phyloP scores from a whole-genome alignment of 2,888 invertebrate genomes.

The Acrobasis suavella region DNA sequence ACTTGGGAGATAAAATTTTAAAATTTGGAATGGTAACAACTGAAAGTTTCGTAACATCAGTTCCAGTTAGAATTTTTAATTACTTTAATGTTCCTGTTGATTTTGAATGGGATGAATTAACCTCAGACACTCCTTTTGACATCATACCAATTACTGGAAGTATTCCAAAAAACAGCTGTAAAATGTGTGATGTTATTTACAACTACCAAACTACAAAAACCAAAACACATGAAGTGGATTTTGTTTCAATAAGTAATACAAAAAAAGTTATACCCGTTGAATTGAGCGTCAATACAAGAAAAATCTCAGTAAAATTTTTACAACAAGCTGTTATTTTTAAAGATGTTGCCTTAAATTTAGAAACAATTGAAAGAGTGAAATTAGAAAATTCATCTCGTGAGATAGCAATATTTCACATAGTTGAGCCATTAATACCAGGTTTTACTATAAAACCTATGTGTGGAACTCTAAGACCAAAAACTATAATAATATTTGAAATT shows the following conservation, averaged over 20 bases:
- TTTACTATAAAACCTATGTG: constrained; percentile 74
- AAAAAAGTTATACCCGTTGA: constrained; percentile 54
- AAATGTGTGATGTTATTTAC: constrained; percentile 64
- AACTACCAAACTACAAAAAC: constrained; percentile 61
- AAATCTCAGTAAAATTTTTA: constrained; percentile 69
- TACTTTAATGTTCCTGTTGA: constrained; percentile 59
- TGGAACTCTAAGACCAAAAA: constrained; percentile 78
- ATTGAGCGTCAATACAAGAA: constrained; percentile 61
- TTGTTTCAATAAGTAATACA: constrained; percentile 46
- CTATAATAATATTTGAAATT: constrained; percentile 71
- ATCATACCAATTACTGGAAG: constrained; percentile 59
- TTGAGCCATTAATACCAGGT: constrained; percentile 72
- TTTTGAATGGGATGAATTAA: constrained; percentile 59
- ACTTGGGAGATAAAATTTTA: constrained; percentile 54
- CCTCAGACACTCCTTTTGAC: constrained; percentile 64
- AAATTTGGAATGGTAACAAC: constrained; percentile 75
- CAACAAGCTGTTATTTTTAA: constrained; percentile 60
- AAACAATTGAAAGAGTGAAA: constrained; percentile 66
- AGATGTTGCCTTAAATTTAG: constrained; percentile 69
- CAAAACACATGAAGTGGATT: constrained; percentile 64
- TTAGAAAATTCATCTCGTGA: constrained; percentile 80
- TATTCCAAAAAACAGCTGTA: constrained; percentile 55
- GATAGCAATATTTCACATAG: constrained; percentile 73
- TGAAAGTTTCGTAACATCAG: constrained; percentile 65
- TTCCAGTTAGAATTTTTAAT: constrained; percentile 64